Base-by-base conservation (phyloP, 1,140 invertebrate species). In the Elymnias hypermnestra region DNA sequence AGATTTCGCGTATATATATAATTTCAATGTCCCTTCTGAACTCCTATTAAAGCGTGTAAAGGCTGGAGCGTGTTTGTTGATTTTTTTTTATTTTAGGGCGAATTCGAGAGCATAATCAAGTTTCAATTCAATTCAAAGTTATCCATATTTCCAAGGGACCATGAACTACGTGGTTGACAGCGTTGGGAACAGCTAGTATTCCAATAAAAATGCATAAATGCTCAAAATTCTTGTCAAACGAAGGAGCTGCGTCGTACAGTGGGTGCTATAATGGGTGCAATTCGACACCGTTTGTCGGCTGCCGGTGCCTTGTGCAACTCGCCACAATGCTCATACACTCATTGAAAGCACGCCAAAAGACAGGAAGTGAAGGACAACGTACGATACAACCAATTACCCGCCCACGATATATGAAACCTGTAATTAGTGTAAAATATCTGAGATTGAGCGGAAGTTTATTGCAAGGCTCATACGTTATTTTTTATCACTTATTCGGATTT, bases 401-500 rank as follows among this genome's bases (percentile, higher is more conserved):
- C 79, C 76, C 68, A 67, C 67, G 79, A 66, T 55, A 83, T 68
- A 48, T 57, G 76, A 81, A 79, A 83, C 76, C 76, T 26, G 66
- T 65, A 81, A 83, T 81, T 83, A 79, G 67, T 73, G 79, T 77
- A 78, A 78, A 72, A 69, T 72, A 81, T 72, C 59, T 57, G 59
- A 57, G 50, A 29, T 47, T 60, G 48, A 63, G 49, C 77, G 75
- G 72, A 82, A 77, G 59, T 54, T 51, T 41, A 42, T 43, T 44
- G 49, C 56, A 47, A 17, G 33, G 14, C 17, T 39, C 15, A 7
- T 14, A 5, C 5, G 21, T 6, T 13, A 5, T 28, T 29, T 29
- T n/a, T n/a, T n/a, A n/a, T n/a, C n/a, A n/a, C n/a, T n/a, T n/a
- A n/a, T n/a, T n/a, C n/a, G n/a, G n/a, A n/a, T n/a, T n/a, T n/a